A percentile compares a stretch with the other conserved stretches of the same genome.
These are phyloP conservation scores for Trachythela sp. DNA, from an alignment of 64 coral and sea anemone species.

Conservation along the genomic window DNA sequence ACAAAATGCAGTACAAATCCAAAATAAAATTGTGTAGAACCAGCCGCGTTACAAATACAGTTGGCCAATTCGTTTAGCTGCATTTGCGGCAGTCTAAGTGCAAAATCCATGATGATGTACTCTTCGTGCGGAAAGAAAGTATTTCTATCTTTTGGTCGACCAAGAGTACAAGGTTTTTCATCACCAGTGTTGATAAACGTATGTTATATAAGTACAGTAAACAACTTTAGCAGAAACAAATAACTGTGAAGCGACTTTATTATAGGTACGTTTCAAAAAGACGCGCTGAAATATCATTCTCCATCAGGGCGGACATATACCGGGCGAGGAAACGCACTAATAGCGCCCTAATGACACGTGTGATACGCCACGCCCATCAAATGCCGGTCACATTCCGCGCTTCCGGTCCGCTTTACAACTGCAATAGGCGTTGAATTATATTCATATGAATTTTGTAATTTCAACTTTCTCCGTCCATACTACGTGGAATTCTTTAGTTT, in stretches of 20 bases:
- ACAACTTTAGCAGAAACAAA: background rate
- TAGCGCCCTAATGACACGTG: too few species aligned
- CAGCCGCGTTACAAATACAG: background rate
- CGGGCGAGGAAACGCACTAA: too few species aligned
- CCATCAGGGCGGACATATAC: too few species aligned
- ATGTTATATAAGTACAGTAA: background rate
- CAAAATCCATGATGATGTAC: background rate
- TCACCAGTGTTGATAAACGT: background rate
- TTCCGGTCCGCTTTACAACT: too few species aligned
- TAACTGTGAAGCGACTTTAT: background rate
- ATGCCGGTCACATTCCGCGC: too few species aligned
- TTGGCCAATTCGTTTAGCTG: background rate
- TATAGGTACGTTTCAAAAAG: background rate
- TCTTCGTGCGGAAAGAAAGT: background rate
- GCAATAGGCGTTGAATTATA: too few species aligned
- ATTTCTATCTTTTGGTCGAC: background rate
- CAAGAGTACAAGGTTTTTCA: background rate
- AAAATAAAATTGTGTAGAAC: too few species aligned
- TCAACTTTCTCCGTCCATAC: too few species aligned
- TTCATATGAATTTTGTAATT: too few species aligned
- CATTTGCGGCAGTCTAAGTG: background rate
- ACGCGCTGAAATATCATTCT: background rate
- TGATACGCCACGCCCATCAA: too few species aligned
- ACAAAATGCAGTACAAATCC: too few species aligned
- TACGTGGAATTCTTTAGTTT: too few species aligned